Conservation (phyloP, 2,797 vertebrate genomes). For the Valencia hispanica region DNA sequence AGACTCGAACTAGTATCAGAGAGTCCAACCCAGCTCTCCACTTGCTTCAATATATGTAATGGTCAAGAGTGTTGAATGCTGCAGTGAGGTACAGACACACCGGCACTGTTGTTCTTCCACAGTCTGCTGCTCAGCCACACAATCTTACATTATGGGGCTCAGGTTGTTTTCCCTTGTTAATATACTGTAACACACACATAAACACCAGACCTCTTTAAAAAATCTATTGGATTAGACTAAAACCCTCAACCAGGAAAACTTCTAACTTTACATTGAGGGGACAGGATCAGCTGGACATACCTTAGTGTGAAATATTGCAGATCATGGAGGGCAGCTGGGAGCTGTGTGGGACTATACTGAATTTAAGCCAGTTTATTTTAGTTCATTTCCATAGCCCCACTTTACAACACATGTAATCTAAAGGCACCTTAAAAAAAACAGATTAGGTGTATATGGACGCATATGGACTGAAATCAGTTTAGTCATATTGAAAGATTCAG, state of each 20-base stretch:
- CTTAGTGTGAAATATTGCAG: slow-evolving; percentile 38
- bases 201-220: slow-evolving; percentile 4
- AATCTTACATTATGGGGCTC: background rate
- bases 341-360: slow-evolving; percentile 8
- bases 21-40: background rate
- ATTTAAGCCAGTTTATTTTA: background rate
- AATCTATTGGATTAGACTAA: slow-evolving; percentile 10
- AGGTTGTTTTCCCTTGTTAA: background rate
- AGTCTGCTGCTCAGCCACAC: slow-evolving; percentile 6
- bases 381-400: background rate
- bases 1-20: background rate
- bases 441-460: background rate
- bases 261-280: slow-evolving; percentile 40
- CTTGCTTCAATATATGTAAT: background rate
- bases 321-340: background rate
- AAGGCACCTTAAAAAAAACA: background rate
- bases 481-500: background rate
- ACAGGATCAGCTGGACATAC: slow-evolving; percentile 62
- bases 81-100: no score
- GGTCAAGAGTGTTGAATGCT: background rate
- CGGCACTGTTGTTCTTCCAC: no score
- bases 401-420: background rate
- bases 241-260: slow-evolving; percentile 13
- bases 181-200: background rate
- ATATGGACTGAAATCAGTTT: background rate